These are phyloP conservation scores for Cephus pygmeus DNA, from an alignment of 2,888 invertebrate genomes.

Conservation along the genomic window DNA sequence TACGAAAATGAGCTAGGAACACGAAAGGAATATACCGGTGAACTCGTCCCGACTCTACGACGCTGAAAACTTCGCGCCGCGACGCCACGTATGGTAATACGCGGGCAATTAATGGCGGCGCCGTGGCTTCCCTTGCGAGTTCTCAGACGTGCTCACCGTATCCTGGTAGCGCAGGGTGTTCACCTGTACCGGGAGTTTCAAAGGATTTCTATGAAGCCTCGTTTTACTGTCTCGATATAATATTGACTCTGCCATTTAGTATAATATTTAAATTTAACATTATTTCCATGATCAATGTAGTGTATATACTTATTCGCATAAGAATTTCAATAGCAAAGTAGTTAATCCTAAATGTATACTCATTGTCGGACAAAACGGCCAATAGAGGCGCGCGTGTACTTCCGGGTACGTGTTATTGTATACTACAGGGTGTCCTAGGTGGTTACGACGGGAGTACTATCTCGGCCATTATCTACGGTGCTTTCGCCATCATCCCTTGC, in stretches of 20 bases:
- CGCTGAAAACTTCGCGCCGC: neutral
- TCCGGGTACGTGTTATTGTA: neutral
- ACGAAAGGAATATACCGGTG: neutral
- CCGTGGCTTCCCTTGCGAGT: neutral
- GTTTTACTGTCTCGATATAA: neutral
- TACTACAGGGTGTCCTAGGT: neutral
- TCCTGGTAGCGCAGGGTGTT: neutral
- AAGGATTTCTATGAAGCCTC: neutral
- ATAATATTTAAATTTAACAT: neutral
- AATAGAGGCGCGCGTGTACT: neutral
- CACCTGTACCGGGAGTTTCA: neutral
- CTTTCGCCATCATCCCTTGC: conserved; percentile 13
- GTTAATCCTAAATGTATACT: neutral
- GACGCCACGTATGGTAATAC: neutral
- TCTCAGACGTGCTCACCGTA: neutral
- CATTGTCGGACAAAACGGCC: neutral
- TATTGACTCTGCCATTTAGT: neutral
- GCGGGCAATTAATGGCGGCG: neutral
- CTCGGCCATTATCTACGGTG: conserved; percentile 20
- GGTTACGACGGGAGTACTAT: conserved; percentile 6
- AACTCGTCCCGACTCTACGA: neutral
- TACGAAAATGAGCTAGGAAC: neutral
- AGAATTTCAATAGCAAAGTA: neutral
- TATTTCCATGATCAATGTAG: neutral
- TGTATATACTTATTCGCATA: neutral